These are phyloP conservation scores for Amorpha juglandis DNA, from an alignment of 2,888 invertebrate species.

Conservation along the genomic window DNA sequence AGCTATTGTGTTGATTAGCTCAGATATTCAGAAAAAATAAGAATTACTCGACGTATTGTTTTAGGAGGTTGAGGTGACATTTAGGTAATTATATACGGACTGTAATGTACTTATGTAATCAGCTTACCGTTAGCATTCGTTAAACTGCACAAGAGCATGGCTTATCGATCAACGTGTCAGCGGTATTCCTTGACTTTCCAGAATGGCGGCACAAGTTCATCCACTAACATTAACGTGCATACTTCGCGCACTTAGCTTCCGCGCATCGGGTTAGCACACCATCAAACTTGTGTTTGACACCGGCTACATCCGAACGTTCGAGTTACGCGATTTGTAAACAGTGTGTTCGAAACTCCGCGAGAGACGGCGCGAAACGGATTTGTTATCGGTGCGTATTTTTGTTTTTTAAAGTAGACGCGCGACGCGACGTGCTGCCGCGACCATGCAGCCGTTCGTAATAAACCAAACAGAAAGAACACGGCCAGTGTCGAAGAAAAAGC, in stretches of 20 bases:
- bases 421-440: constrained; percentile 62
- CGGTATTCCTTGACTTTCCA: constrained; percentile 62
- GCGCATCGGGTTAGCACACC: constrained; percentile 41
- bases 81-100: neutral
- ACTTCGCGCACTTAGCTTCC: constrained; percentile 41
- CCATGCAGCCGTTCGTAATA: constrained; percentile 68
- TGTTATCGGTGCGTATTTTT: constrained; percentile 37
- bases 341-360: constrained; percentile 56
- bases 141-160: constrained; percentile 37
- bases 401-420: constrained; percentile 44
- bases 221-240: constrained; percentile 39
- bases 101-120: neutral
- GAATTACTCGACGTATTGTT: neutral
- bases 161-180: constrained; percentile 46
- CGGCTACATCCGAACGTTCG: constrained; percentile 47
- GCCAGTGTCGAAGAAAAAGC: constrained; percentile 48
- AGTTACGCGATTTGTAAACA: constrained; percentile 48
- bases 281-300: constrained; percentile 39
- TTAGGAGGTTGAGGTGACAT: neutral
- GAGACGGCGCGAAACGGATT: constrained; percentile 44
- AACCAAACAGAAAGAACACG: constrained; percentile 41
- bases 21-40: neutral
- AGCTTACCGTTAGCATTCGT: constrained; percentile 51
- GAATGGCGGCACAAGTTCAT: constrained; percentile 55
- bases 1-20: neutral